These are phyloP conservation scores for Digitonthophagus gazella DNA, from an alignment of 2,888 invertebrate genomes.

Conservation along the genomic window DNA sequence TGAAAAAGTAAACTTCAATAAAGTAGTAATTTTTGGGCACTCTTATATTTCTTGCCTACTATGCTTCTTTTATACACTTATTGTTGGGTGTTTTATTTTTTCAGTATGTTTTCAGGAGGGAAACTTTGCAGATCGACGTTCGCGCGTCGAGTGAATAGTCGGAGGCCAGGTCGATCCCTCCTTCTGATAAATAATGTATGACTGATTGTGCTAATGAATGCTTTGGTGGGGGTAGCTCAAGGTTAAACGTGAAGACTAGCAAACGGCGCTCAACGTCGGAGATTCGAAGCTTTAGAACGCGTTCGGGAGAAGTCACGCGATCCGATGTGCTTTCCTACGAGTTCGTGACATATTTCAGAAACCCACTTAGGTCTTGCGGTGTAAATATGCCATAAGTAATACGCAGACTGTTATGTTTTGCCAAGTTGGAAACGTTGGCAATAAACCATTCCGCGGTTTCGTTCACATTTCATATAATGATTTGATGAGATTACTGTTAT, in stretches of 20 bases:
- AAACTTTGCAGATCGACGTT: slow-evolving; percentile 4
- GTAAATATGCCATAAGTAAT: no score
- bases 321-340: slow-evolving; percentile 33
- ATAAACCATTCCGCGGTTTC: no score
- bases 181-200: slow-evolving; percentile 43
- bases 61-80: background rate
- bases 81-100: background rate
- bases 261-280: slow-evolving; percentile 22
- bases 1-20: background rate
- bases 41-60: background rate
- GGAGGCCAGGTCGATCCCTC: slow-evolving; percentile 29
- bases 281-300: slow-evolving; percentile 6
- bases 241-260: slow-evolving; percentile 41
- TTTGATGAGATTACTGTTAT: no score
- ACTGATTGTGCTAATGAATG: slow-evolving; percentile 43
- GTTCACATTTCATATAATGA: no score
- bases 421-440: no score
- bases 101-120: background rate
- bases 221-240: slow-evolving; percentile 37
- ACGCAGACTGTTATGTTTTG: no score
- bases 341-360: slow-evolving; percentile 3
- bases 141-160: background rate
- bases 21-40: background rate
- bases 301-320: slow-evolving; percentile 35
- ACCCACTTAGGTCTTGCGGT: no score